Evolutionary conservation across 2,113 vertebrate genomes (phyloP).

Genomic region (Puma concolor): DNA sequence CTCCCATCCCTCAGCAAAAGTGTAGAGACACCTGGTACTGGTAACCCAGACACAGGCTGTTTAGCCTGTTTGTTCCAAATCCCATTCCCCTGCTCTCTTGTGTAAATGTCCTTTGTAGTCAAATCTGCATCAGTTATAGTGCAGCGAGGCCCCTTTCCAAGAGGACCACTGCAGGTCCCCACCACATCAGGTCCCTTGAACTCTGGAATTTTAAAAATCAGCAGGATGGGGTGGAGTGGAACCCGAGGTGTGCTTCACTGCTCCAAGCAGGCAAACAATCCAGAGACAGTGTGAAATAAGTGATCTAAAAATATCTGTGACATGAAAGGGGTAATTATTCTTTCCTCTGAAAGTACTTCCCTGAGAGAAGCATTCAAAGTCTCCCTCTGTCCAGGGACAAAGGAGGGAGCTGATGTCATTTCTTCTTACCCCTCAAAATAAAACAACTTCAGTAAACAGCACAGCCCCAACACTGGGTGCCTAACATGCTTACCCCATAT

Average conservation of each 20-base stretch:
- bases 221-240: background rate
- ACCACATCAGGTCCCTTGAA: background rate
- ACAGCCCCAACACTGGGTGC: background rate
- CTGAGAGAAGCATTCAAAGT: background rate
- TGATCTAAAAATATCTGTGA: background rate
- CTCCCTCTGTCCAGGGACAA: no score
- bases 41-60: background rate
- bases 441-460: background rate
- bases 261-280: background rate
- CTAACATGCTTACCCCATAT: background rate
- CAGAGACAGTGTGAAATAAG: background rate
- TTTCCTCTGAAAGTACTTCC: background rate
- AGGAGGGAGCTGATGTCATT: no score
- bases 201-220: background rate
- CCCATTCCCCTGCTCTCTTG: background rate
- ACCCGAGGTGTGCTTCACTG: background rate
- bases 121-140: background rate
- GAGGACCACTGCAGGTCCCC: background rate
- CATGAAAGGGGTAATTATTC: background rate
- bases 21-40: background rate
- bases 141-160: background rate
- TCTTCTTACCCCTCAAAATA: background rate
- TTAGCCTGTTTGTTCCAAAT: background rate
- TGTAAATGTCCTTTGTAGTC: no score
- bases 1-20: background rate